Evolutionary conservation across 2,888 invertebrate species (phyloP).

Genomic region (Boloria euphrosyne): DNA sequence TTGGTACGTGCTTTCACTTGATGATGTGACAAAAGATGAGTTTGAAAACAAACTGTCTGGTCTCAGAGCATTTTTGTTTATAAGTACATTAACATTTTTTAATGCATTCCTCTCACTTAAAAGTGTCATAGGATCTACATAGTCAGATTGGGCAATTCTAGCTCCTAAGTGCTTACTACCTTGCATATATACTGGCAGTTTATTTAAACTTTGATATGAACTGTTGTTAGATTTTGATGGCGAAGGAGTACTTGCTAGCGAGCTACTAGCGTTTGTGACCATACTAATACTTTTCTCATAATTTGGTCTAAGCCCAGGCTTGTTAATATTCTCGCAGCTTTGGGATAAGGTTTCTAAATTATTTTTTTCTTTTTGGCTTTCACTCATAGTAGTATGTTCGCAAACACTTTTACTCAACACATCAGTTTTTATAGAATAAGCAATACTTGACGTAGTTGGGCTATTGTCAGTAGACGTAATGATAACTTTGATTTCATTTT

Average conservation of each 20-base stretch:
- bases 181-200: constrained; percentile 86
- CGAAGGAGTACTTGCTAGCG: constrained; percentile 52
- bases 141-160: constrained; percentile 93
- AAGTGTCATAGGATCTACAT: constrained; percentile 90
- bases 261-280: constrained; percentile 59
- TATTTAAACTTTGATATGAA: constrained; percentile 70
- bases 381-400: constrained; percentile 63
- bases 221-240: constrained; percentile 68
- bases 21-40: constrained; percentile 80
- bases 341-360: constrained; percentile 67
- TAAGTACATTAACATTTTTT: constrained; percentile 83
- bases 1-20: constrained; percentile 77
- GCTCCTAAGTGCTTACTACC: constrained; percentile 93
- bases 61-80: constrained; percentile 81
- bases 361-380: constrained; percentile 69
- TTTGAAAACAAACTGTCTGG: constrained; percentile 82
- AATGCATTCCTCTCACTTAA: constrained; percentile 72
- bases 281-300: constrained; percentile 70
- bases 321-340: constrained; percentile 70
- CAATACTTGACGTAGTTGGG: constrained; percentile 60
- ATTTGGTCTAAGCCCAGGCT: constrained; percentile 53
- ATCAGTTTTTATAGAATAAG: constrained; percentile 55
- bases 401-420: constrained; percentile 69
- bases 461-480: constrained; percentile 66
- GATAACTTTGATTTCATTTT: constrained; percentile 68